Conservation (phyloP, 2,113 vertebrate species). For the Ovibos moschatus region DNA sequence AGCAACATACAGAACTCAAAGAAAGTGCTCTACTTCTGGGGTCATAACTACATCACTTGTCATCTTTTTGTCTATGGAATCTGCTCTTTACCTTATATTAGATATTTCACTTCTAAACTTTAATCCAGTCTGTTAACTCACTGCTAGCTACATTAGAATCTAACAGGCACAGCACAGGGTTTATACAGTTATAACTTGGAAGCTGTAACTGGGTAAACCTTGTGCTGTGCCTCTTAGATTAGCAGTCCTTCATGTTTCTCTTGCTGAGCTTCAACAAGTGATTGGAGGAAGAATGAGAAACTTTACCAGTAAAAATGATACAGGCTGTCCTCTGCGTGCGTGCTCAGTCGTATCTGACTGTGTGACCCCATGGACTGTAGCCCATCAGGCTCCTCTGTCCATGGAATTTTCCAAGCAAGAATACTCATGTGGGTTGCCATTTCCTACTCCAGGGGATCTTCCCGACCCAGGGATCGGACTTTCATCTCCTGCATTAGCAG, state of each 20-base stretch:
- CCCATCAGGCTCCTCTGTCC: neutral
- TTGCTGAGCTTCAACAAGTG: neutral
- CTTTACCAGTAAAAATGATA: neutral
- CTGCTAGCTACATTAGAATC: neutral
- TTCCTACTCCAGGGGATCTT: neutral
- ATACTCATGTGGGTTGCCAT: neutral
- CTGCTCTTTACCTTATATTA: neutral
- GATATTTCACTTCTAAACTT: neutral
- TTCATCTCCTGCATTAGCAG: neutral
- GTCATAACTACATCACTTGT: neutral
- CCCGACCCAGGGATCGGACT: neutral
- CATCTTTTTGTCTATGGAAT: neutral
- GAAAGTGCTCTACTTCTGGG: neutral
- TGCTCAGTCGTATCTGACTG: neutral
- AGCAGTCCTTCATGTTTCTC: neutral
- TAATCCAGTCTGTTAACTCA: neutral
- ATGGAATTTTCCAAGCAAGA: neutral
- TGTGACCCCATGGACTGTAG: neutral
- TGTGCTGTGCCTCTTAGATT: neutral
- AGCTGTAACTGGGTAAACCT: neutral
- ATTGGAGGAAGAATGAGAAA: neutral
- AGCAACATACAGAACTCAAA: neutral
- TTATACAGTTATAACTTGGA: neutral
- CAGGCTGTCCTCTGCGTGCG: neutral
- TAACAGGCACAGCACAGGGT: neutral